A percentile compares a stretch with the other conserved stretches of the same genome.
Evolutionary conservation across 1,140 invertebrate species (phyloP).

Genomic region (Lethrus apterus): DNA sequence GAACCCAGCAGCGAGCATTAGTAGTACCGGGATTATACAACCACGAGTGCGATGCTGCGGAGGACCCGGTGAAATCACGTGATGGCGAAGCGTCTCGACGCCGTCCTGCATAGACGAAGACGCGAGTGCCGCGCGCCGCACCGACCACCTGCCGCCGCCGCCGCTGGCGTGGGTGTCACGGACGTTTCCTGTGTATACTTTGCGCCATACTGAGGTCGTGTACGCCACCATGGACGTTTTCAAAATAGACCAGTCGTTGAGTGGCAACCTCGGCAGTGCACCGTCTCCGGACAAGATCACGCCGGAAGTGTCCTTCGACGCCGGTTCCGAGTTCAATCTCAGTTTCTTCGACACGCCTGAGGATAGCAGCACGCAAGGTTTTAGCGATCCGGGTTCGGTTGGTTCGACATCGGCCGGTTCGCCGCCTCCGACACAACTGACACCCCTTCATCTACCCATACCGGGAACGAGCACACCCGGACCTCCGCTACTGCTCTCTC

Average conservation of each 20-base stretch:
- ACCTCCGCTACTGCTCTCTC: constrained; percentile 25
- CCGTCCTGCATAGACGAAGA: constrained; percentile 8
- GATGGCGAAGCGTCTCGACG: constrained; percentile 24
- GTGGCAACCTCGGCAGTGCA: constrained; percentile 48
- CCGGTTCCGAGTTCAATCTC: constrained; percentile 67
- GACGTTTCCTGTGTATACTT: no score
- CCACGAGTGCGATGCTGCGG: constrained; percentile 26
- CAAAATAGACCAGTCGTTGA: constrained; percentile 56
- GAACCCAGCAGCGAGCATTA: constrained; percentile 28
- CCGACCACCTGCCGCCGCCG: constrained; percentile 22
- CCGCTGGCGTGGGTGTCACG: constrained; percentile 1
- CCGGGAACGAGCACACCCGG: constrained; percentile 23
- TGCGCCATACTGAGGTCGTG: no score
- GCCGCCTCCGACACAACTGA: constrained; percentile 42
- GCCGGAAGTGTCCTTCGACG: constrained; percentile 63
- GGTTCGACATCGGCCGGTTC: constrained; percentile 53
- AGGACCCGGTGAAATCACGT: constrained; percentile 19
- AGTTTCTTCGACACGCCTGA: constrained; percentile 68
- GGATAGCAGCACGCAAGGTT: constrained; percentile 57
- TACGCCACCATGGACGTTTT: constrained; percentile 52
- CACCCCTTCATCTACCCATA: constrained; percentile 37
- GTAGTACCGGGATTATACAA: constrained; percentile 38
- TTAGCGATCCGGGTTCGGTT: constrained; percentile 59
- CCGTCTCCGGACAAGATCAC: constrained; percentile 53
- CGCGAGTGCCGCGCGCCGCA: constrained; percentile 20